Conservation (phyloP, 2,113 vertebrate species). For the Leptobrachium leishanense region DNA sequence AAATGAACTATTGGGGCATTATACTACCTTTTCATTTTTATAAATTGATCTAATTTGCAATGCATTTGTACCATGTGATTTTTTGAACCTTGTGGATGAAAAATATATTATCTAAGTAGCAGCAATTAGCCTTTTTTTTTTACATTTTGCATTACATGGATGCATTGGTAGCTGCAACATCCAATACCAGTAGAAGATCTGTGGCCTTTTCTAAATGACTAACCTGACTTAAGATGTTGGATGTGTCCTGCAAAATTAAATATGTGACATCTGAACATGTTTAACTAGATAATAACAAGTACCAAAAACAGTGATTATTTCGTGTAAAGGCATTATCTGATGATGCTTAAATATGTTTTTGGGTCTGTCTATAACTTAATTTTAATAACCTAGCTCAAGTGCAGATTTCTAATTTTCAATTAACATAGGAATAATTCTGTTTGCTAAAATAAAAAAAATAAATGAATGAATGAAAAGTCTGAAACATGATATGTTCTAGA, state of each 20-base stretch:
- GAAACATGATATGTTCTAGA: slow-evolving; percentile 91
- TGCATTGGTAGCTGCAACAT: slow-evolving; percentile 73
- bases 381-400: slow-evolving; percentile 92
- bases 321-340: slow-evolving; percentile 85
- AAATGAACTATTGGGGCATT: slow-evolving; percentile 12
- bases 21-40: slow-evolving; percentile 13
- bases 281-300: slow-evolving; percentile 95
- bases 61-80: slow-evolving; percentile 61
- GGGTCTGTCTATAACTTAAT: slow-evolving; percentile 92
- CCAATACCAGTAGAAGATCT: slow-evolving; percentile 65
- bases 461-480: slow-evolving; percentile 91
- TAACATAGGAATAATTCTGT: slow-evolving; percentile 98
- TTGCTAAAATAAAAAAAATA: slow-evolving; percentile 98
- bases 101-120: slow-evolving; percentile 65
- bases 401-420: slow-evolving; percentile 90
- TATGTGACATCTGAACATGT: slow-evolving; percentile 87
- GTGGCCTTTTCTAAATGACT: slow-evolving; percentile 79
- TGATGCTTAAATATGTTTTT: slow-evolving; percentile 90
- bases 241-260: slow-evolving; percentile 86
- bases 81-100: slow-evolving; percentile 60
- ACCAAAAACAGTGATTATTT: slow-evolving; percentile 84
- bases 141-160: slow-evolving; percentile 66
- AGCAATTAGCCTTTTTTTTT: slow-evolving; percentile 64
- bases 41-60: slow-evolving; percentile 47
- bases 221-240: slow-evolving; percentile 80